phyloP scores from a whole-genome alignment of 2,797 vertebrate genomes.

The Acropternis orthonyx region DNA sequence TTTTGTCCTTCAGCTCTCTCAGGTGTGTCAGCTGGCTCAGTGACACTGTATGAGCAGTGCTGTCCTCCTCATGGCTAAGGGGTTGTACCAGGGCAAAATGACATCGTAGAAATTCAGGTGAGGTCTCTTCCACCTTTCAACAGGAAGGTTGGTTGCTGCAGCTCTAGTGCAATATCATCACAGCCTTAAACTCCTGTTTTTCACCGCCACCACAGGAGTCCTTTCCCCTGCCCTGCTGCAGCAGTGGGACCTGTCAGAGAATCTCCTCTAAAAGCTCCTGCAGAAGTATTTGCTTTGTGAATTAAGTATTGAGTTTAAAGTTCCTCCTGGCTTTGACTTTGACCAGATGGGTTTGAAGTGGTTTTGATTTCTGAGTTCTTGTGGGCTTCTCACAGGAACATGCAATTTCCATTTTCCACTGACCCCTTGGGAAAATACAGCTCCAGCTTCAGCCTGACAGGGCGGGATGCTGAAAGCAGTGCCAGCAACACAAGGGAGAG shows the following conservation, averaged over 20 bases:
- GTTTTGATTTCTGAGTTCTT: background rate
- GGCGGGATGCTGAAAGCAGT: background rate
- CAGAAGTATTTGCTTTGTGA: background rate
- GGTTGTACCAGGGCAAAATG: fast-evolving
- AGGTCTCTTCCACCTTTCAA: background rate
- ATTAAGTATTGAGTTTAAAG: background rate
- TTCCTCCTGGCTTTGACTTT: background rate
- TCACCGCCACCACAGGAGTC: background rate
- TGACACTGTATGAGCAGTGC: background rate
- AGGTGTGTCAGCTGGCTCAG: background rate
- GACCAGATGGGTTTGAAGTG: background rate
- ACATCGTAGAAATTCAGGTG: background rate
- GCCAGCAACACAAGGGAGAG: background rate
- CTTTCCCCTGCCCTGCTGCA: background rate
- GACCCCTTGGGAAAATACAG: background rate
- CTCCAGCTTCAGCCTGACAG: background rate
- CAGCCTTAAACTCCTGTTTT: background rate
- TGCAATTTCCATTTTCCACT: background rate
- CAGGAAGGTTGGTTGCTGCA: background rate
- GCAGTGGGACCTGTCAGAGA: background rate
- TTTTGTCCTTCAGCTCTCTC: background rate
- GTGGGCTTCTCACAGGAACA: background rate
- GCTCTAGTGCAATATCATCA: fast-evolving
- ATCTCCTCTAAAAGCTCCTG: background rate
- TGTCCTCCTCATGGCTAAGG: background rate